Evolutionary conservation across 2,888 invertebrate species (phyloP).

Genomic region (Epinotia bilunana): DNA sequence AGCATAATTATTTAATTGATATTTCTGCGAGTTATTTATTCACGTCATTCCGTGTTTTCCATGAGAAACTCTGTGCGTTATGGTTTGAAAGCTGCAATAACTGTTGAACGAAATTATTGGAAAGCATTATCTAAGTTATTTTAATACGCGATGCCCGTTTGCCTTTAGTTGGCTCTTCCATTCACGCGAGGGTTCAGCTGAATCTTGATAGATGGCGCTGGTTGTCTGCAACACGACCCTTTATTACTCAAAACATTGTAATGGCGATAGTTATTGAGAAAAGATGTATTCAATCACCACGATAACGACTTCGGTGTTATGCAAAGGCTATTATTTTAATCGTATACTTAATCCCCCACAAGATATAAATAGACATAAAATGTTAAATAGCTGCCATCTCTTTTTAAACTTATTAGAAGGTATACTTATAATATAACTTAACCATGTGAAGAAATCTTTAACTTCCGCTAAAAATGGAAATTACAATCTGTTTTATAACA

Average conservation of each 20-base stretch:
- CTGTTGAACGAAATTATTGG: constrained; percentile 40
- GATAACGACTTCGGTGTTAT: constrained; percentile 25
- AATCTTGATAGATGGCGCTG: constrained; percentile 36
- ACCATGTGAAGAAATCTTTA: neutral
- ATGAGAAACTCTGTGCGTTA: constrained; percentile 77
- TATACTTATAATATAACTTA: neutral
- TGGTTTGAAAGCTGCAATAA: constrained; percentile 53
- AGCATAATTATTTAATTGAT: constrained; percentile 86
- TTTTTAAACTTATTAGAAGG: neutral
- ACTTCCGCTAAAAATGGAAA: constrained; percentile 35
- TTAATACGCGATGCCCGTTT: constrained; percentile 36
- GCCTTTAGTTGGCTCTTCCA: constrained; percentile 13
- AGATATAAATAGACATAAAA: constrained; percentile 1
- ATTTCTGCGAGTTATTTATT: constrained; percentile 85
- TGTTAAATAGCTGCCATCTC: neutral
- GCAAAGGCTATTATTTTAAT: constrained; percentile 28
- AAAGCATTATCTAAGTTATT: constrained; percentile 44
- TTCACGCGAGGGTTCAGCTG: constrained; percentile 26
- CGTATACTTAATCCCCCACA: constrained; percentile 13
- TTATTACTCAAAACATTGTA: constrained; percentile 41
- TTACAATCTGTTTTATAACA: constrained; percentile 38
- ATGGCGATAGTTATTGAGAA: constrained; percentile 29
- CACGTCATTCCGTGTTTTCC: constrained; percentile 80
- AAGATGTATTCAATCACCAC: constrained; percentile 31
- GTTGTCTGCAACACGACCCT: constrained; percentile 22